A percentile compares a stretch with the other conserved stretches of the same genome.
Evolutionary conservation across 2,113 vertebrate species (phyloP).

Genomic region (Zapornia atra): DNA sequence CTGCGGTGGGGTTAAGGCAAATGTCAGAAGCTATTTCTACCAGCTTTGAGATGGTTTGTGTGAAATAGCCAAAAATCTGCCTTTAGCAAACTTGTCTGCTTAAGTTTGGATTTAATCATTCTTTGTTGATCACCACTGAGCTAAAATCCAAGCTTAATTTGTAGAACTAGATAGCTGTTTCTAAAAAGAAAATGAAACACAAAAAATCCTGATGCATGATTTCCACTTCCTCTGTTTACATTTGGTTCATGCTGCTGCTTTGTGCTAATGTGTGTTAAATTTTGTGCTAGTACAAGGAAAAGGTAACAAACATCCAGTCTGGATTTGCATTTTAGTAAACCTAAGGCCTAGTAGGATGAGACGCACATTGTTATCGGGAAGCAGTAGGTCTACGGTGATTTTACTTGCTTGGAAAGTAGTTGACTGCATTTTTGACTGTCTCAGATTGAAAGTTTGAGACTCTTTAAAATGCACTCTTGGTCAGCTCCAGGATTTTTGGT

Average conservation of each 20-base stretch:
- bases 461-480: no score
- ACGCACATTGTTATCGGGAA: not conserved
- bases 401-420: not conserved
- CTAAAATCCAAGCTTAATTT: not conserved
- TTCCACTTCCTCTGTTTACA: not conserved
- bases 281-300: not conserved
- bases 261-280: not conserved
- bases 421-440: not conserved
- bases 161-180: not conserved
- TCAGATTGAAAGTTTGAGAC: not conserved
- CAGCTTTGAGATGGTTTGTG: not conserved
- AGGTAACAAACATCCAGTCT: not conserved
- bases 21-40: not conserved
- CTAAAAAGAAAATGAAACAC: not conserved
- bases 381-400: not conserved
- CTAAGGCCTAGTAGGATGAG: not conserved
- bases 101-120: not conserved
- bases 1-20: not conserved
- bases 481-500: not conserved
- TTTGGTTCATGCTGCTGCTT: not conserved
- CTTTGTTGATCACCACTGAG: not conserved
- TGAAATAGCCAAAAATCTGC: not conserved
- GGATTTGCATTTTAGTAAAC: not conserved
- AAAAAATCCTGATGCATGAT: rapidly evolving
- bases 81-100: not conserved